phyloP scores from a whole-genome alignment of 2,888 invertebrate species.

The Unio delphinus region DNA sequence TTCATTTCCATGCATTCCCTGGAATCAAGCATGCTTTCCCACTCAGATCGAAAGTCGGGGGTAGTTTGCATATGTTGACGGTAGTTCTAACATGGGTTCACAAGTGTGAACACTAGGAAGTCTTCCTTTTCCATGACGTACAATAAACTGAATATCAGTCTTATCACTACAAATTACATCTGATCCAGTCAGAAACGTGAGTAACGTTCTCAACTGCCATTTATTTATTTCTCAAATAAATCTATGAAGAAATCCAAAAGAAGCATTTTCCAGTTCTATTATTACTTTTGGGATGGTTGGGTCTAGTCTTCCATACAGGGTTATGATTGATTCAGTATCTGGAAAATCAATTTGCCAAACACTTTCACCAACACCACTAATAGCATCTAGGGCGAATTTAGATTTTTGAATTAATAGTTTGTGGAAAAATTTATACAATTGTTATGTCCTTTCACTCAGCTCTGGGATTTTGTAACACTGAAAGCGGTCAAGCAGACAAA shows the following conservation, averaged over 20 bases:
- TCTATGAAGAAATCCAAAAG: conserved; percentile 7
- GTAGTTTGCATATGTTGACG: conserved; percentile 11
- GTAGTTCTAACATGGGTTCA: conserved; percentile 13
- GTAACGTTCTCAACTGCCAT: conserved; percentile 2
- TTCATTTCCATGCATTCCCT: conserved; percentile 8
- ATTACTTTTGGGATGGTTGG: conserved; percentile 5
- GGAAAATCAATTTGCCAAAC: background rate
- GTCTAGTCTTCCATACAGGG: background rate
- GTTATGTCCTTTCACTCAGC: background rate
- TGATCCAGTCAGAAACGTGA: conserved; percentile 12
- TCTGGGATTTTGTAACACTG: conserved; percentile 7
- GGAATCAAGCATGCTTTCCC: conserved; percentile 8
- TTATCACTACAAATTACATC: conserved; percentile 10
- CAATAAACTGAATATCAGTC: conserved; percentile 10
- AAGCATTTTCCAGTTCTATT: conserved; percentile 7
- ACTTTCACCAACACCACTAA: conserved; percentile 4
- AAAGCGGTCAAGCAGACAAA: conserved; percentile 9
- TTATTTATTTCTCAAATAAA: conserved; percentile 12
- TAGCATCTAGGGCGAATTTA: conserved; percentile 14
- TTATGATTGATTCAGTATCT: too few relatives aligned
- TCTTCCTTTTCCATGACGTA: conserved; percentile 10
- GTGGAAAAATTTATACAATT: conserved; percentile 12
- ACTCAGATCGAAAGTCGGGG: conserved; percentile 15
- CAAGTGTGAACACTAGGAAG: conserved; percentile 14
- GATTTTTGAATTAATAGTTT: conserved; percentile 13